Evolutionary conservation across 1,140 invertebrate genomes (phyloP).

Genomic region (Polypedilum vanderplanki): DNA sequence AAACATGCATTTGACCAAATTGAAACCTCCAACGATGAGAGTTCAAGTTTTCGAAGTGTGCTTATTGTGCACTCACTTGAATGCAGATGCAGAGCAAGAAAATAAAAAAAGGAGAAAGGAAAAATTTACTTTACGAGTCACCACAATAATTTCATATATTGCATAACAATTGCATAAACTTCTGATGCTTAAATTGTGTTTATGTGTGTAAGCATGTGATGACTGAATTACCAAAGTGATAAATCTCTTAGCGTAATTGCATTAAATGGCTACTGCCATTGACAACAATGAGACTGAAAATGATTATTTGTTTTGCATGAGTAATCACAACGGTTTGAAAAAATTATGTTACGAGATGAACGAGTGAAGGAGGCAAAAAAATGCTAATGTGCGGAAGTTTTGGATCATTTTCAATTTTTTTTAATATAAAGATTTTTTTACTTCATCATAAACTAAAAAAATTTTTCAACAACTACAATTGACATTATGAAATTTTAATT

Average conservation of each 20-base stretch:
- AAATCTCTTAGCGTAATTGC: not conserved
- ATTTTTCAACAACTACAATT: too few species aligned
- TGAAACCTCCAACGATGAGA: not conserved
- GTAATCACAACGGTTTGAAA: not conserved
- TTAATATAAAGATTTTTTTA: not conserved
- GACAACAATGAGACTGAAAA: not conserved
- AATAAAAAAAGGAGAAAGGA: slow-evolving; percentile 8
- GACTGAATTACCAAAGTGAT: not conserved
- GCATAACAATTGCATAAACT: slow-evolving; percentile 18
- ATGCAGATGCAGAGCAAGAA: not conserved
- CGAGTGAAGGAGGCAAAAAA: not conserved
- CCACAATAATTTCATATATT: not conserved
- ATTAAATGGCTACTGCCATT: not conserved
- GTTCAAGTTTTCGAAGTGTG: not conserved
- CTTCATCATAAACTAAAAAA: too few species aligned
- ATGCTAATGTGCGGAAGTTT: not conserved
- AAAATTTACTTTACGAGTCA: not conserved
- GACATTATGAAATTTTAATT: too few species aligned
- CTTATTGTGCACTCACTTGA: not conserved
- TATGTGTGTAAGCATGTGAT: not conserved
- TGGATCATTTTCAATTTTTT: not conserved
- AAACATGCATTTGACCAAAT: not conserved
- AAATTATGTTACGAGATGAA: not conserved
- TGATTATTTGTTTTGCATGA: slow-evolving; percentile 13
- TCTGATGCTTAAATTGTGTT: not conserved